Evolutionary conservation across 2,797 vertebrate genomes (phyloP).

Genomic region (Poecilia wingei): DNA sequence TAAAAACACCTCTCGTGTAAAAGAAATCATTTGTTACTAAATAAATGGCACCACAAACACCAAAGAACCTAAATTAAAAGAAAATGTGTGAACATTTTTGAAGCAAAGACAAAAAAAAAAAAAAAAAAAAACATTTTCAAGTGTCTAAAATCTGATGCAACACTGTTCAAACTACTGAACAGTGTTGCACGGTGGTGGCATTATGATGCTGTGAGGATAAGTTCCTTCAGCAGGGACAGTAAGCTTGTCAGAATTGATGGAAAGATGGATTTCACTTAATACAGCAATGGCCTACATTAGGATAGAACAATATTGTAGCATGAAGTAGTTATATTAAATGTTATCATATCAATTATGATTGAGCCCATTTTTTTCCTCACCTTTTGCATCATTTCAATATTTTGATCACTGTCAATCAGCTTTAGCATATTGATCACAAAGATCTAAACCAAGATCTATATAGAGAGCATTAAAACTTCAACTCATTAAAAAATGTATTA

Average conservation of each 20-base stretch:
- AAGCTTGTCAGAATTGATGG: background rate
- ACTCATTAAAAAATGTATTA: background rate
- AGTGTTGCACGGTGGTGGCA: background rate
- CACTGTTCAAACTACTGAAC: no score
- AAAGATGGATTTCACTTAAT: background rate
- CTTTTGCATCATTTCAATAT: background rate
- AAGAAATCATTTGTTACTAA: background rate
- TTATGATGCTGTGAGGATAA: background rate
- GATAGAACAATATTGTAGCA: background rate
- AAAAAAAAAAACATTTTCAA: background rate
- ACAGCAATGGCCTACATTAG: background rate
- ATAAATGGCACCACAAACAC: background rate
- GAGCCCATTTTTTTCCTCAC: background rate
- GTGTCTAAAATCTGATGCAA: background rate
- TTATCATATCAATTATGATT: background rate
- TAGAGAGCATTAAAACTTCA: background rate
- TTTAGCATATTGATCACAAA: background rate
- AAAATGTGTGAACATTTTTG: background rate
- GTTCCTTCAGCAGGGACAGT: background rate
- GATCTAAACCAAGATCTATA: background rate
- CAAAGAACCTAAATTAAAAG: background rate
- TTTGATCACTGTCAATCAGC: background rate
- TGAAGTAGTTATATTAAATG: background rate
- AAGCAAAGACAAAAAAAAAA: background rate
- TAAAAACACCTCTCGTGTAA: background rate